phyloP scores from a whole-genome alignment of 2,888 invertebrate species.

The Philopedon plagiatum region DNA sequence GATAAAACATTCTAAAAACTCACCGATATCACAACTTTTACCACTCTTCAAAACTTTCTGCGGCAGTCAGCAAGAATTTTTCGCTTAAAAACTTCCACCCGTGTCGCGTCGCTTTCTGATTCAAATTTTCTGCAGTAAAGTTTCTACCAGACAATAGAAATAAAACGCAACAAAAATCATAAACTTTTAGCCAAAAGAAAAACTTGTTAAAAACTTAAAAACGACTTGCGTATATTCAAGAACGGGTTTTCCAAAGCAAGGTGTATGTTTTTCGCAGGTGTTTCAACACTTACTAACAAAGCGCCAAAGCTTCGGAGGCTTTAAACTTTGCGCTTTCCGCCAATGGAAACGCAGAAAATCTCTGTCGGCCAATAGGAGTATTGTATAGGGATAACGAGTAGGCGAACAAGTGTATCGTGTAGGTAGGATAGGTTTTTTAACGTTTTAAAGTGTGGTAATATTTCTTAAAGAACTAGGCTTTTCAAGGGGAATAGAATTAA shows the following conservation, averaged over 20 bases:
- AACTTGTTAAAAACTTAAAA: background rate
- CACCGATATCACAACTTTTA: background rate
- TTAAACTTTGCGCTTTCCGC: constrained; percentile 31
- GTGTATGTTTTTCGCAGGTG: constrained; percentile 40
- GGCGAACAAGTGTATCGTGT: constrained; percentile 40
- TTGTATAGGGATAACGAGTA: constrained; percentile 39
- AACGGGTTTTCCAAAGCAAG: constrained; percentile 7
- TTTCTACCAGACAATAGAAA: background rate
- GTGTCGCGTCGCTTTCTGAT: background rate
- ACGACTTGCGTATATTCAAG: background rate
- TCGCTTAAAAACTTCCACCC: background rate
- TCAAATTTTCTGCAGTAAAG: background rate
- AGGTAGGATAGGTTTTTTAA: constrained; percentile 36
- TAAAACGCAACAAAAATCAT: constrained; percentile 1
- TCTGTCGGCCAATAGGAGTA: constrained; percentile 28
- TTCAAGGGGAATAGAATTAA: background rate
- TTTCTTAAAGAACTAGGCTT: background rate
- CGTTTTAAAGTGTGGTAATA: constrained; percentile 19
- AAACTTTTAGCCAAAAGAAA: background rate
- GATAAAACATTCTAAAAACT: background rate
- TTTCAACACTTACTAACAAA: constrained; percentile 44
- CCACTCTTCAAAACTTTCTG: background rate
- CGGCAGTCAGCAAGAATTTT: background rate
- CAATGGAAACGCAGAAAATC: constrained; percentile 25
- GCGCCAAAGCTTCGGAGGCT: constrained; percentile 40